Evolutionary conservation across 2,888 invertebrate species (phyloP).

Genomic region (Polyommatus iphigenia): DNA sequence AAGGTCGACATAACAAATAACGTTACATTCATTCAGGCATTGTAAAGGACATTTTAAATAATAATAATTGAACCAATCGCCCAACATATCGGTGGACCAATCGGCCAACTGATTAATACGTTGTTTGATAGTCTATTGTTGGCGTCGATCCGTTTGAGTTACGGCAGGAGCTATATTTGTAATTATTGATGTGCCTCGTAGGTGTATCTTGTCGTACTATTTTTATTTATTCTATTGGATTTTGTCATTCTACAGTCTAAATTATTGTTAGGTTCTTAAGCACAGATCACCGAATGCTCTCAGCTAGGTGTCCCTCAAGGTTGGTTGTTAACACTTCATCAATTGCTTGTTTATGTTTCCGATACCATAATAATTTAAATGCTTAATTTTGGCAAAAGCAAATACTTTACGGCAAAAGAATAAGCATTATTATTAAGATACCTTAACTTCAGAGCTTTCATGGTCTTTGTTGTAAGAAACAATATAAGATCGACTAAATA

Average conservation of each 20-base stretch:
- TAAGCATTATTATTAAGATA: too few species aligned
- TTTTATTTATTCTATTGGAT: conserved; percentile 33
- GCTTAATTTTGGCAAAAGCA: too few species aligned
- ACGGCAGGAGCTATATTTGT: conserved; percentile 39
- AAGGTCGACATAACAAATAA: conserved; percentile 71
- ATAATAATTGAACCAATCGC: conserved; percentile 75
- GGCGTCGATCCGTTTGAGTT: conserved; percentile 48
- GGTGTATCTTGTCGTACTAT: conserved; percentile 37
- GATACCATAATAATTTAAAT: background rate
- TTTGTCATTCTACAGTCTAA: background rate
- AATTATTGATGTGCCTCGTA: conserved; percentile 40
- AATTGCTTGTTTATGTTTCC: background rate
- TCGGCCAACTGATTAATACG: conserved; percentile 64
- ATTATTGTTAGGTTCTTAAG: background rate
- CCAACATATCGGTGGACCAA: conserved; percentile 50
- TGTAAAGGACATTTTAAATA: conserved; percentile 73
- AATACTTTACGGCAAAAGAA: too few species aligned
- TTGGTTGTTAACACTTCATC: background rate
- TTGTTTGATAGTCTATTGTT: conserved; percentile 51
- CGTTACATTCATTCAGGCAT: conserved; percentile 71
- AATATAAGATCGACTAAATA: too few species aligned
- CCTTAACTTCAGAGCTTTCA: too few species aligned
- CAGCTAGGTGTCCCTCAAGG: background rate
- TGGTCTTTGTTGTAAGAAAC: too few species aligned
- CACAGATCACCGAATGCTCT: background rate